Conservation (phyloP, 2,797 vertebrate genomes). For the Melopsittacus undulatus region DNA sequence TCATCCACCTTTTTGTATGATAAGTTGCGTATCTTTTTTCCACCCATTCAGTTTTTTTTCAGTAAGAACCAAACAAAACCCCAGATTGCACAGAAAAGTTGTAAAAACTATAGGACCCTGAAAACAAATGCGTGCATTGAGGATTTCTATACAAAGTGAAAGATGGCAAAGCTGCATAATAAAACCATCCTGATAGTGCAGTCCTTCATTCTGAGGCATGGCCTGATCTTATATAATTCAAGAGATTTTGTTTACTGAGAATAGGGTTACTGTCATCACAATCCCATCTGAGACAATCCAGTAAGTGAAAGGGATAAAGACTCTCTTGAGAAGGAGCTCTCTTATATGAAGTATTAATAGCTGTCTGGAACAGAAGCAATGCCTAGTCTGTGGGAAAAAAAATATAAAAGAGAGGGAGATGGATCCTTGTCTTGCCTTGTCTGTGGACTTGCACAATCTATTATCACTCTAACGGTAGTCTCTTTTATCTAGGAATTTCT, state of each 20-base stretch:
- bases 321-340: conserved; percentile 56
- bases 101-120: neutral
- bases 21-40: conserved; percentile 76
- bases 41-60: conserved; percentile 69
- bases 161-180: conserved; percentile 34
- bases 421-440: neutral
- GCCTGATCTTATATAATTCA: conserved; percentile 77
- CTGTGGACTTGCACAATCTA: neutral
- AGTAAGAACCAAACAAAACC: neutral
- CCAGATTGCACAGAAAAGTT: neutral
- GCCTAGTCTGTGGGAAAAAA: neutral
- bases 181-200: conserved; percentile 47
- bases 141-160: neutral
- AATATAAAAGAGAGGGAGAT: neutral
- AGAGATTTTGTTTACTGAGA: conserved; percentile 79
- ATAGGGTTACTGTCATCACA: conserved; percentile 79
- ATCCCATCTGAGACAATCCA: conserved; percentile 76
- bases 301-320: conserved; percentile 70
- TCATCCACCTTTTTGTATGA: conserved; percentile 82
- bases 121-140: neutral
- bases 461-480: neutral
- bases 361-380: neutral
- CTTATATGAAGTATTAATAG: conserved; percentile 35
- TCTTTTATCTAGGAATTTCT: neutral
- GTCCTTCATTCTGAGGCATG: conserved; percentile 60